Evolutionary conservation across 2,797 vertebrate species (phyloP), one percentile per base, ranked within the genome.

Genomic region (Orestias chungarensis): DNA sequence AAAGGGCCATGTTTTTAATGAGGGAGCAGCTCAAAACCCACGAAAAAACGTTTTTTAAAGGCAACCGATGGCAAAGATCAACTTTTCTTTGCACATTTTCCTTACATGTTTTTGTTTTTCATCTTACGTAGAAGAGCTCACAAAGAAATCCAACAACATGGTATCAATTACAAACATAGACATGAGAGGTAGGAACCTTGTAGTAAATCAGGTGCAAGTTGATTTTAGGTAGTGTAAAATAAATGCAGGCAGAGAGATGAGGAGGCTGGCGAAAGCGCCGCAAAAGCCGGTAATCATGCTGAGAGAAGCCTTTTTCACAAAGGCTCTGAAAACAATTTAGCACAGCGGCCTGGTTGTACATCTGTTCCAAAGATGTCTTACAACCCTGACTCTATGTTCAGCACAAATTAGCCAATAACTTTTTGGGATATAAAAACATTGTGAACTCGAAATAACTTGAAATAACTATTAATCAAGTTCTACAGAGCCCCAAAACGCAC

Each of bases 261-360:
- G 44, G 64, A 46, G 38, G 68, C 33, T 31, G 54, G 55, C 5
- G 46, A 44, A 49, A 71, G 50, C 43, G 50, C 50, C 23, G 20
- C 31, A 12, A 66, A 80, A 72, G 70, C 55, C 46, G 70, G 62
- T 76, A 64, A 81, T 78, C 70, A 66, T 11, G 20, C 64, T 49
- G 44, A 69, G 55, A 47, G 50, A 66, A 62, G 64, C 17, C 31
- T 57, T 81, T 71, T 54, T 75, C 54, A 78, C 59, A 66, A 59
- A 67, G 70, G 31, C 44, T 78, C 71, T 75, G 57, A 80, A 80
- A 76, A 73, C 62, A 64, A 65, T 80, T 82, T 47, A 72, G 71
- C 61, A 54, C 69, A 71, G 73, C 74, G 52, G 82, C 74, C 73
- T 64, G 72, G 64, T 38, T 3, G 43, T 61, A 40, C 68, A 75